phyloP scores from a whole-genome alignment of 2,888 invertebrate species.

The Protonemura montana region DNA sequence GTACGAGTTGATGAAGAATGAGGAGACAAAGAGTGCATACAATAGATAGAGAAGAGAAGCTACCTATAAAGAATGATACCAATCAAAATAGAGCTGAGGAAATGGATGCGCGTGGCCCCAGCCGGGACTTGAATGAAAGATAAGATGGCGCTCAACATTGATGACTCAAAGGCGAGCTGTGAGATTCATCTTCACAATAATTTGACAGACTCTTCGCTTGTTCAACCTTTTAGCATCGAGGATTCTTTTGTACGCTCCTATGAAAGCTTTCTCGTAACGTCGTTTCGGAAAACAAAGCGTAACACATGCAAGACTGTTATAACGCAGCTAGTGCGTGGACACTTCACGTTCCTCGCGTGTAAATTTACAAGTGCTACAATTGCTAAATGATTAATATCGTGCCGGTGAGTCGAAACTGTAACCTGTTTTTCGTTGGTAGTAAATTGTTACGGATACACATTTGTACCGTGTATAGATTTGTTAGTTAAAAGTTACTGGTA shows the following conservation, averaged over 20 bases:
- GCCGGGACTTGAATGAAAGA: constrained; percentile 14
- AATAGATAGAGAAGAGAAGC: constrained; percentile 28
- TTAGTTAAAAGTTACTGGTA: neutral
- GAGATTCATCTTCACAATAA: constrained; percentile 34
- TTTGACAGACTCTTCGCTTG: constrained; percentile 31
- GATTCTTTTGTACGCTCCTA: constrained; percentile 33
- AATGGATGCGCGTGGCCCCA: constrained; percentile 17
- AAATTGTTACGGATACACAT: neutral
- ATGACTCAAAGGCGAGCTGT: constrained; percentile 36
- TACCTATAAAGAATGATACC: constrained; percentile 41
- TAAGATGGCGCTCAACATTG: constrained; percentile 36
- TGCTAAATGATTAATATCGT: constrained; percentile 33
- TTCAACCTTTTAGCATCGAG: neutral
- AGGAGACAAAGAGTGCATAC: constrained; percentile 39
- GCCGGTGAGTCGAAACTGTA: neutral
- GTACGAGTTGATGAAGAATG: constrained; percentile 22
- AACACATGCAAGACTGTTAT: no score
- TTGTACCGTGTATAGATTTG: neutral
- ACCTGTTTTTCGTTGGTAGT: neutral
- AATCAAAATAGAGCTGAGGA: constrained; percentile 39
- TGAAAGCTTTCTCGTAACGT: constrained; percentile 19
- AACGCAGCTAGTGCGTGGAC: neutral
- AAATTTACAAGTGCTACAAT: constrained; percentile 18
- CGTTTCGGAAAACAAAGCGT: constrained; percentile 23
- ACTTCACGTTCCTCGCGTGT: neutral